Evolutionary conservation across 2,113 vertebrate genomes (phyloP), one percentile per base, ranked within the genome.

Genomic region (Sterrhoptilus dennistouni): DNA sequence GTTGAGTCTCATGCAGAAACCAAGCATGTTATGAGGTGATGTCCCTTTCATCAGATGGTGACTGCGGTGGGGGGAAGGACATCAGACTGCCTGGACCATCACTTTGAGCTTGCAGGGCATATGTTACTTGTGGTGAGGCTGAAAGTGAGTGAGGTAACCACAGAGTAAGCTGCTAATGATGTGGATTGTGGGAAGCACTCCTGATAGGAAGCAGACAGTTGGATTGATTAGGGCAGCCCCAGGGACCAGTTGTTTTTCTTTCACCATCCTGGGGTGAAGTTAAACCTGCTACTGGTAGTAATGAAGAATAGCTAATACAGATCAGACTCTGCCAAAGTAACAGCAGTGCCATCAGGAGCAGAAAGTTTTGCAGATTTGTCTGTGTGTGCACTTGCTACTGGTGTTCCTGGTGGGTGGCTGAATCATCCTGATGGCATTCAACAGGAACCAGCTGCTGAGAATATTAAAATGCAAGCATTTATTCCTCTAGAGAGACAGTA

Each of bases 361-460:
- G 93, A 98, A 98, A 98, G 96, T 98, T 98, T 96, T 97, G 81
- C 95, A 97, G 96, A 97, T 97, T 96, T 97, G 93, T 98, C 23
- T 95, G 68, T 97, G 92, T 96, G 95, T 97, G 96, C 97, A 98
- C 97, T 98, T 98, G 97, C 97, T 97, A 95, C 97, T 98, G 97
- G 96, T 98, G 97, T 98, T 98, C 98, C 97, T 98, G 96, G 98
- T 98, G 98, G 98, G 97, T 98, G 98, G 98, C 98, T 98, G 98
- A 98, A 98, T 98, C 98, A 98, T 98, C 98, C 98, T 98, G 97
- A 98, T 98, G 98, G 98, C 97, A 98, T 98, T 98, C 98, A 98
- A 98, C 97, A 97, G 97, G 98, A 98, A 98, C 98, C 98, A 98
- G 98, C 98, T 98, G 98, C 98, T 98, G 98, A 98, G 97, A 98